A percentile compares a stretch with the other conserved stretches of the same genome.
Evolutionary conservation across 1,140 invertebrate genomes (phyloP).

Genomic region (Heliconius congener): DNA sequence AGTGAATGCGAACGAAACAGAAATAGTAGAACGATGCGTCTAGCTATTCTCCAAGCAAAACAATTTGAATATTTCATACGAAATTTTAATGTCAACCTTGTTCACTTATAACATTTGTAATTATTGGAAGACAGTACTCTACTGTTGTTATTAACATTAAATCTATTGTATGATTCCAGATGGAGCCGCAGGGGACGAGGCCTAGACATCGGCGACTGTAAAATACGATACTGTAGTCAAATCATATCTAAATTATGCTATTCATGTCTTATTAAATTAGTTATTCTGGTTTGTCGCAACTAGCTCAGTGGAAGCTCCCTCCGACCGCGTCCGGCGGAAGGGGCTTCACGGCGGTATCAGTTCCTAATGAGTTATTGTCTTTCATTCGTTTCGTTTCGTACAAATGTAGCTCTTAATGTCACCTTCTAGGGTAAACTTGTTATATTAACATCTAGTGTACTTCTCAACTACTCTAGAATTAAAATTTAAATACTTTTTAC

Average conservation of each 20-base stretch:
- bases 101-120: no score
- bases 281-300: conserved; percentile 5
- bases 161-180: conserved; percentile 46
- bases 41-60: no score
- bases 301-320: not conserved
- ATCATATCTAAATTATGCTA: conserved; percentile 50
- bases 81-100: no score
- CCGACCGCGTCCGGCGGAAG: not conserved
- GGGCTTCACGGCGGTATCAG: conserved; percentile 42
- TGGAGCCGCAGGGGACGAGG: conserved; percentile 57
- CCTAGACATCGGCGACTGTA: conserved; percentile 56
- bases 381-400: conserved; percentile 42
- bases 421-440: conserved; percentile 61
- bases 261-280: conserved; percentile 22
- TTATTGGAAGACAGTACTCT: not conserved
- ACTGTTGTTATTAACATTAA: not conserved
- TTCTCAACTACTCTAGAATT: not conserved
- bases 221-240: conserved; percentile 38
- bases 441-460: not conserved
- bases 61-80: no score
- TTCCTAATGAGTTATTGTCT: conserved; percentile 47
- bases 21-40: no score
- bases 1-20: no score
- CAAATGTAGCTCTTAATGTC: conserved; percentile 66
- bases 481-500: not conserved